Evolutionary conservation across 2,797 vertebrate species (phyloP).

Genomic region (Podarcis siculus): DNA sequence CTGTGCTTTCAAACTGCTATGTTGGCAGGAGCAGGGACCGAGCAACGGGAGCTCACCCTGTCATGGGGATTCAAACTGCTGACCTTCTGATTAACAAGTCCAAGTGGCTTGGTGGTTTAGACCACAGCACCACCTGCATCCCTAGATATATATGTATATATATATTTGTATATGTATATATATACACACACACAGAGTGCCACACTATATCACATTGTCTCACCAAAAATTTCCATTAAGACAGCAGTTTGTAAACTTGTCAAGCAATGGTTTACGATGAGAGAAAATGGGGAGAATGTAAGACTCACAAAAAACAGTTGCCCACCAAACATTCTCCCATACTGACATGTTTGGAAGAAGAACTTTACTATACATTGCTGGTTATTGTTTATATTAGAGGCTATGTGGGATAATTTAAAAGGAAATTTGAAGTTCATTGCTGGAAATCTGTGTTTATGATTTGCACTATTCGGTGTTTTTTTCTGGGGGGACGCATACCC

Average conservation of each 20-base stretch:
- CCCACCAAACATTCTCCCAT: background rate
- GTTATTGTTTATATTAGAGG: background rate
- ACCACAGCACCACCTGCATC: too few relatives aligned
- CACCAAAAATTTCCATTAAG: background rate
- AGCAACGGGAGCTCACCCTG: too few relatives aligned
- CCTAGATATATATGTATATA: too few relatives aligned
- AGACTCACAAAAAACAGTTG: background rate
- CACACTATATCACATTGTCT: too few relatives aligned
- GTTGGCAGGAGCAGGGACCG: too few relatives aligned
- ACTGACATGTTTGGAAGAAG: background rate
- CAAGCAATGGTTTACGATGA: background rate
- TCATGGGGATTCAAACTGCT: too few relatives aligned
- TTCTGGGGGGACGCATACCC: too few relatives aligned
- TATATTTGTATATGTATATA: too few relatives aligned
- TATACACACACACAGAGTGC: too few relatives aligned
- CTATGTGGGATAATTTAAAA: conserved; percentile 1
- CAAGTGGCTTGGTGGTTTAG: too few relatives aligned
- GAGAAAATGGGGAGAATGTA: background rate
- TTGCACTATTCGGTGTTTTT: background rate
- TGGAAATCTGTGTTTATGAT: background rate
- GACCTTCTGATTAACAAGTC: too few relatives aligned
- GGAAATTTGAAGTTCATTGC: background rate
- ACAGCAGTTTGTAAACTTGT: background rate
- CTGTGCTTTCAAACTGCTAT: too few relatives aligned
- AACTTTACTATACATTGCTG: background rate